Base-by-base conservation (phyloP, 1,140 invertebrate genomes). In the Orussus abietinus region DNA sequence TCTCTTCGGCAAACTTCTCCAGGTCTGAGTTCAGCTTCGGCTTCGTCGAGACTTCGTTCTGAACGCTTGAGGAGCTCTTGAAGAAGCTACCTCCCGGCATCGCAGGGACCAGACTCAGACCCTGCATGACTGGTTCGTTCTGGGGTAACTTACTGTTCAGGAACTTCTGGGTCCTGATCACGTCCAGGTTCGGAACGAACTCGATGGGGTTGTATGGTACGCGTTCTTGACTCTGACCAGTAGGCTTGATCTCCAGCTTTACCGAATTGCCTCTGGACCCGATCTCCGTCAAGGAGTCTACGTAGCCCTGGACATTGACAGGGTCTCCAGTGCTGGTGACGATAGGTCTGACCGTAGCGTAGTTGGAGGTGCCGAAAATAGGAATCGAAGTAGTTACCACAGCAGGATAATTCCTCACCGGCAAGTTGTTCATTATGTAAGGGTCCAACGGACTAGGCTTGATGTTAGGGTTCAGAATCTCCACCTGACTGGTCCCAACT, bases 1-100 rank as follows among this genome's bases (percentile, higher is more conserved):
- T 72, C 31, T 74, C 69, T 29, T 72, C 65, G 0, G 69, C 71
- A 31, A 71, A 72, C 3, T 57, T 66, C 17, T 65, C 62, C 7
- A 72, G 33, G 14, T 74, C 69, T 0, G 57, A 57, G 5, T 44
- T 53, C 2, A 70, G 38, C 19, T 69, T 70, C 4, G 66, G 64
- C 11, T 72, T 71, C 0, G 39, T 47, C 0, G 53, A 10, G 0
- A 68, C 32, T 3, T 71, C 59, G 7, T 25, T 47, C 22, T 66
- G 57, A 3, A 51, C 44, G 1, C 35, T 10, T 5, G 34, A 43
- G 3, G 60, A 54, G 15, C 65, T 61, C 25, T 64, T 70, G 12
- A 55, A 72, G 17, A 70, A 68, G 19, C 70, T 68, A 4, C 69
- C 69, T 2, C 66, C 66, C 0, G 68, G 59, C 3, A 70, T 32